Evolutionary conservation across 1,140 invertebrate genomes (phyloP).

Genomic region (Brachionus asplanchnoidis): DNA sequence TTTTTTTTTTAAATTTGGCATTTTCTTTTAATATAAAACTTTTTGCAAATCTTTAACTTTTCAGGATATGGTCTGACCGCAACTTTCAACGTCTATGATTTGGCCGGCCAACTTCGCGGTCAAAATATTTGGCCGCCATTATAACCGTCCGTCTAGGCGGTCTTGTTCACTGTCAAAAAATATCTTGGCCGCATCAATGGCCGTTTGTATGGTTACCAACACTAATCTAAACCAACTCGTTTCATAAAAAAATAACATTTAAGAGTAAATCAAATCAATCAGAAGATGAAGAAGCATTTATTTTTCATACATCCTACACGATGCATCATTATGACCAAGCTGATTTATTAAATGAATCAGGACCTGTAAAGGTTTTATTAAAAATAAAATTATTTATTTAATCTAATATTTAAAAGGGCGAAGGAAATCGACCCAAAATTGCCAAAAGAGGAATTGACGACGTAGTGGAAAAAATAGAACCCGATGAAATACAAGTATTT

Average conservation of each 20-base stretch:
- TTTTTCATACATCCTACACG: conserved; percentile 75
- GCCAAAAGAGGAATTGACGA: conserved; percentile 77
- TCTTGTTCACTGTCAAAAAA: too few species aligned
- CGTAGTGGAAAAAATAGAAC: conserved; percentile 70
- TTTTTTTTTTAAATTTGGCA: too few species aligned
- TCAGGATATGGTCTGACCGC: too few species aligned
- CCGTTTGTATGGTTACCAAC: too few species aligned
- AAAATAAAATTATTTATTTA: conserved; percentile 42
- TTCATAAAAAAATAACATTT: conserved; percentile 75
- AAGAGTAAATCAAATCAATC: not conserved
- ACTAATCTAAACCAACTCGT: conserved; percentile 58
- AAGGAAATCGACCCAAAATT: conserved; percentile 64
- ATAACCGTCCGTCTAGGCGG: too few species aligned
- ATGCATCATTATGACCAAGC: conserved; percentile 71
- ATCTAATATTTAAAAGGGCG: conserved; percentile 47
- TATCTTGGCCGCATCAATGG: too few species aligned
- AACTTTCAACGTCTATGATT: too few species aligned
- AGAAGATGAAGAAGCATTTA: conserved; percentile 69
- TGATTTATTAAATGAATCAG: conserved; percentile 68
- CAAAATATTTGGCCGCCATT: too few species aligned
- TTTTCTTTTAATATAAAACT: too few species aligned
- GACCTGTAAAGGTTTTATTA: conserved; percentile 62
- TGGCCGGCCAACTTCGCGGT: too few species aligned
- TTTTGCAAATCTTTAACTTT: too few species aligned
- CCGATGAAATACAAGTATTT: conserved; percentile 59